Base-by-base conservation (phyloP, 2,797 vertebrate genomes). In the Cryptoprocta ferox region DNA sequence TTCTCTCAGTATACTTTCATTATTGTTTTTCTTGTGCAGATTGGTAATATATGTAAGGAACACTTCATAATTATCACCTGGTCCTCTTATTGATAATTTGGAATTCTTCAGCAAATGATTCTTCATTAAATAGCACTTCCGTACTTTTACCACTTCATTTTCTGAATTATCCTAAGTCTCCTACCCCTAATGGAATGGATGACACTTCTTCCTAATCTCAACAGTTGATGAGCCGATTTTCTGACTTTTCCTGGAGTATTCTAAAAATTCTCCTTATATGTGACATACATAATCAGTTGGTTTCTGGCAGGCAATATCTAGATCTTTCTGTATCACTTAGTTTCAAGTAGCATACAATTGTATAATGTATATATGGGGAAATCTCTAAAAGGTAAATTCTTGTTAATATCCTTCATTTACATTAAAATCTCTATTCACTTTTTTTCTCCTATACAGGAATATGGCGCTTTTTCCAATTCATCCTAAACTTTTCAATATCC, bases 101-200 rank as follows among this genome's bases (percentile, higher is more conserved):
- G 76, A 73, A 71, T 91, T 96, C 37, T 89, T 96, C 56, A 91
- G 32, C 65, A 96, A 94, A 48, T 30, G 65, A 78, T 91, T 91
- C 45, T 85, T 92, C 48, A 76, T 48, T 68, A 78, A 82, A 73
- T 78, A 82, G 3, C 3, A 42, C 5, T 35, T 68, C 42, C 4
- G 5, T 76, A 10, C 50, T 45, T 92, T 65, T 50, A 11, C 48
- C 8, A 73, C 39, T 95, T 87, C 7, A 66, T 68, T 94, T 89
- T 71, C 59, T 71, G 13, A 95, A 30, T 35, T 80, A 6, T 45
- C 73, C 32, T 85, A 12, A 88, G 28, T 24, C 16, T 68, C 10
- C 76, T 16, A 19, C 0, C 8, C 6, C 8, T 32, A 39, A 1
- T 21, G 30, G 53, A 92, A 94, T n/a, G n/a, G 39, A 85, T 76